Base-by-base conservation (phyloP, 2,888 invertebrate species). In the Catocala nupta region DNA sequence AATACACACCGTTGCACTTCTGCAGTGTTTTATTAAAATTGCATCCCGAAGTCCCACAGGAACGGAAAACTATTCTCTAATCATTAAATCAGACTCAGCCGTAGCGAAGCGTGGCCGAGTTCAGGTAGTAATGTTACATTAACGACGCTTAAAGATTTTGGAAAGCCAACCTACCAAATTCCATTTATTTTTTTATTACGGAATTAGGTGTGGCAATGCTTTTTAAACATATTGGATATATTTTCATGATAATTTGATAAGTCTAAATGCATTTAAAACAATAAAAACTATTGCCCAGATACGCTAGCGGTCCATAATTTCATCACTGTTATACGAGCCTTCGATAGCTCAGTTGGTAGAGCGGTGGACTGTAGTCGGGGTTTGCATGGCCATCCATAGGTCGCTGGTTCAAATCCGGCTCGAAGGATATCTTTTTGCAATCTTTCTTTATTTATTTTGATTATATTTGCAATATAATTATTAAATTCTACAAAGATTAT, bases 391-490 rank as follows among this genome's bases (percentile, higher is more conserved):
- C n/a, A 95, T 95, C 95, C 95, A 95, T 95, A 95, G 95, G 95
- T 95, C 95, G 93, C 95, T 95, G 95, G 95, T 95, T 95, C 95
- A 95, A 95, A 95, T 95, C 95, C 94, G 94, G 95, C 93, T 95
- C 95, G 94, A 95, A 94, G 94, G 94, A 45, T 47, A 8, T 50
- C 16, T 63, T 52, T 59, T 44, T 36, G 36, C 25, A 0, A 56
- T 7, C 8, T 33, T 34, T 58, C 55, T 25, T 34, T 34, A 16
- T 7, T 34, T 33, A 34, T 50, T 50, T 25, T 16, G 5, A 10
- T 13, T 10, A 10, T 11, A 25, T 49, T 49, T 11, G 10, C n/a
- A 45, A 48, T 48, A 25, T 25, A 25, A 25, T 25, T 25, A 25
- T 25, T 25, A 25, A 25, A 25, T 25, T 25, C 4, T 25, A 25